A percentile compares a stretch with the other conserved stretches of the same genome.
These are phyloP conservation scores for Zaprionus ghesquierei DNA, from an alignment of 1,140 invertebrate genomes.

Conservation along the genomic window DNA sequence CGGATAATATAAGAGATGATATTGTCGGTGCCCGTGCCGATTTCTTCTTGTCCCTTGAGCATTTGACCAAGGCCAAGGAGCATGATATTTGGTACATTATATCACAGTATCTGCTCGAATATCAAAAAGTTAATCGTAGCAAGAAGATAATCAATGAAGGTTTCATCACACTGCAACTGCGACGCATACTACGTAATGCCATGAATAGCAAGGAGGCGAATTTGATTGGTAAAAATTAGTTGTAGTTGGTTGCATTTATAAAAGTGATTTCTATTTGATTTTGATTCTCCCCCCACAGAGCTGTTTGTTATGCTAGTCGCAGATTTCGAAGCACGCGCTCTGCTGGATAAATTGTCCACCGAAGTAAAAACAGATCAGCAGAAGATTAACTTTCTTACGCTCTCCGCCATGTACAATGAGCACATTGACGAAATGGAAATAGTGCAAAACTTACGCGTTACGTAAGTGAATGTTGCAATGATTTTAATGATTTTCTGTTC, in stretches of 20 bases:
- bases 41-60: conserved; percentile 72
- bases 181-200: conserved; percentile 63
- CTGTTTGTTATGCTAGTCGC: conserved; percentile 67
- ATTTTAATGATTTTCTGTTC: background rate
- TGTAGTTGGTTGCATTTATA: background rate
- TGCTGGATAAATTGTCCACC: conserved; percentile 57
- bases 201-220: conserved; percentile 68
- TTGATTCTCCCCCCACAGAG: conserved; percentile 24
- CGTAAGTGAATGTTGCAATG: conserved; percentile 36
- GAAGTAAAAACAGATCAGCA: conserved; percentile 74
- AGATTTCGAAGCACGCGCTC: conserved; percentile 45
- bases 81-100: conserved; percentile 76
- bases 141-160: conserved; percentile 68
- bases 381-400: conserved; percentile 67
- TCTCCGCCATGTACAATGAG: conserved; percentile 75
- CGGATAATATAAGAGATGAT: conserved; percentile 44
- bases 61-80: conserved; percentile 71
- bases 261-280: background rate
- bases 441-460: conserved; percentile 54
- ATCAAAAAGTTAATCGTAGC: conserved; percentile 54
- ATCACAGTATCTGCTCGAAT: conserved; percentile 66
- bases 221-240: conserved; percentile 48
- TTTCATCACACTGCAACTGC: conserved; percentile 68
- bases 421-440: conserved; percentile 54
- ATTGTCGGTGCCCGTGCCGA: conserved; percentile 60